Percentiles rank a stretch among this genome's conserved stretches.
Conservation (phyloP, 2,888 invertebrate species). For the Heliconius sara region DNA sequence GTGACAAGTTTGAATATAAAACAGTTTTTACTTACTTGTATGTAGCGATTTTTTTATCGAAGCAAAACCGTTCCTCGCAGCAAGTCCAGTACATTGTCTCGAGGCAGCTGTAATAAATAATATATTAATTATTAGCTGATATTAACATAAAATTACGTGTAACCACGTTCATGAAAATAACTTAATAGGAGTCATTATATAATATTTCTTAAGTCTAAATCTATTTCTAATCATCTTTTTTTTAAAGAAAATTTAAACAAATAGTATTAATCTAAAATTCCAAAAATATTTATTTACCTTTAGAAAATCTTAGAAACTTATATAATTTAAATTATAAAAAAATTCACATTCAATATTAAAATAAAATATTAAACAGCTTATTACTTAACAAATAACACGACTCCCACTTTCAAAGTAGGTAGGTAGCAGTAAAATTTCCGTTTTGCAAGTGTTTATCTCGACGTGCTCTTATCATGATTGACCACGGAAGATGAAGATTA, state of each 20-base stretch:
- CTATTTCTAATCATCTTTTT: too few relatives aligned
- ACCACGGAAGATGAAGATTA: constrained; percentile 43
- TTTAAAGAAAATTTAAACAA: too few relatives aligned
- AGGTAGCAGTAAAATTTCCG: constrained; percentile 24
- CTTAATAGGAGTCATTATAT: neutral
- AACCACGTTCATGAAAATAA: neutral
- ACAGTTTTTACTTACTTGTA: constrained; percentile 72
- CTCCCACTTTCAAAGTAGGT: neutral
- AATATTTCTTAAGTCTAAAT: too few relatives aligned
- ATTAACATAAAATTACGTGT: neutral
- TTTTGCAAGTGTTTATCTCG: constrained; percentile 55
- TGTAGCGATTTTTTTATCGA: constrained; percentile 87
- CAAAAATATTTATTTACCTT: neutral
- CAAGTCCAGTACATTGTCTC: constrained; percentile 90
- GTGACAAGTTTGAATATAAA: neutral
- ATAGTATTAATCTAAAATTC: too few relatives aligned
- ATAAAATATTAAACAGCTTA: neutral
- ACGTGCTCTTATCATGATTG: constrained; percentile 53
- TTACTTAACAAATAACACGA: constrained; percentile 20
- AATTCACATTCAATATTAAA: neutral
- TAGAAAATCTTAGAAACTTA: neutral
- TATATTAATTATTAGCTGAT: neutral
- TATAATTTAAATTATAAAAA: neutral
- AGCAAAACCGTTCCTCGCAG: constrained; percentile 89
- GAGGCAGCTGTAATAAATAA: constrained; percentile 81